Evolutionary conservation across 1,140 invertebrate species (phyloP).

Genomic region (Ostrea edulis): DNA sequence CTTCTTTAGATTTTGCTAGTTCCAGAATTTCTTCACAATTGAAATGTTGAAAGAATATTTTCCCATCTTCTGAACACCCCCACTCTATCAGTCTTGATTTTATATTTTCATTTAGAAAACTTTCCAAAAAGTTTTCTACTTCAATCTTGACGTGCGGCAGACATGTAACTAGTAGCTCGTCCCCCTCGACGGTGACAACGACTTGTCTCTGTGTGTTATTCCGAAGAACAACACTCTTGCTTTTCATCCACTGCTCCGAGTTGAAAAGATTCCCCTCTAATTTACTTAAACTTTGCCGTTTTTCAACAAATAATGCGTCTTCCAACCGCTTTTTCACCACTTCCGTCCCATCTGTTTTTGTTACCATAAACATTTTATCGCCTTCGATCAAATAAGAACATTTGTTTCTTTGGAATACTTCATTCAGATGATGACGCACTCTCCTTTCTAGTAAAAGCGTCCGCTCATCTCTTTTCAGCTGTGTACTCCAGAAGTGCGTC

Average conservation of each 20-base stretch:
- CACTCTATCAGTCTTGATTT: not conserved
- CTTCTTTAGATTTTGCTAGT: not conserved
- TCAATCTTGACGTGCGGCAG: not conserved
- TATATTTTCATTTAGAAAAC: not conserved
- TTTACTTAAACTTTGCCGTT: not conserved
- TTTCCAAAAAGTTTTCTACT: not conserved
- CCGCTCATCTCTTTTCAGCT: not conserved
- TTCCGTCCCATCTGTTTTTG: not conserved
- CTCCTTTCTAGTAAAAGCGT: not conserved
- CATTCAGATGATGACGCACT: not conserved
- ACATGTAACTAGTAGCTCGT: not conserved
- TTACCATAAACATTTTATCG: not conserved
- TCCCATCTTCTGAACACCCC: not conserved
- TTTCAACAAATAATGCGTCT: slow-evolving; percentile 12
- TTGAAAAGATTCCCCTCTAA: not conserved
- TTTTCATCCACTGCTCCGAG: not conserved
- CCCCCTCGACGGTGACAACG: not conserved
- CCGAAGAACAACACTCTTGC: not conserved
- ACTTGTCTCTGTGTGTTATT: not conserved
- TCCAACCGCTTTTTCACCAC: not conserved
- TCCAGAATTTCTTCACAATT: not conserved
- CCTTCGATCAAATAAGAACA: not conserved
- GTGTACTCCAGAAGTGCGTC: not conserved
- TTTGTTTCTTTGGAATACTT: not conserved
- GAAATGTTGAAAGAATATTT: not conserved